Percentiles rank a stretch among this genome's conserved stretches.
phyloP scores from a whole-genome alignment of 2,888 invertebrate species.

The Saturnia japonica region DNA sequence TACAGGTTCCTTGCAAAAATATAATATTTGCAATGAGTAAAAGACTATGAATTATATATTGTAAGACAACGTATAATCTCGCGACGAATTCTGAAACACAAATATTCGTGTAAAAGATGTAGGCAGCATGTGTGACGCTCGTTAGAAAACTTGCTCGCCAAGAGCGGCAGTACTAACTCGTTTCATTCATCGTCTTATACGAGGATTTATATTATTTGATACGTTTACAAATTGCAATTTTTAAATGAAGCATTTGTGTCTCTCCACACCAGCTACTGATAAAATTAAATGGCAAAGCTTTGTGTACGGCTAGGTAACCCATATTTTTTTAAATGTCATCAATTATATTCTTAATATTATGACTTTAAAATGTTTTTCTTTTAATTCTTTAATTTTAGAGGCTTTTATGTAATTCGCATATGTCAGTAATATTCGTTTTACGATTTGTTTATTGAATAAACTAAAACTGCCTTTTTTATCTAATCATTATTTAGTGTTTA shows the following conservation, averaged over 20 bases:
- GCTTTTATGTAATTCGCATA: too few species aligned
- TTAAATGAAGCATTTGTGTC: neutral
- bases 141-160: constrained; percentile 66
- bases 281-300: too few species aligned
- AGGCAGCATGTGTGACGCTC: constrained; percentile 60
- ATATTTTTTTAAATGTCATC: too few species aligned
- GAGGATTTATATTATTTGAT: constrained; percentile 12
- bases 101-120: constrained; percentile 52
- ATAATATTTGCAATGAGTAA: neutral
- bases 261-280: neutral
- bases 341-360: too few species aligned
- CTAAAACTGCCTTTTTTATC: too few species aligned
- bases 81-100: constrained; percentile 24
- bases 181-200: constrained; percentile 61
- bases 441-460: neutral
- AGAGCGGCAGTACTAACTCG: constrained; percentile 59
- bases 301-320: too few species aligned
- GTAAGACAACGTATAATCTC: neutral
- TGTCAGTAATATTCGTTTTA: too few species aligned
- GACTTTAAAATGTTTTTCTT: too few species aligned
- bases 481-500: too few species aligned
- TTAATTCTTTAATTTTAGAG: too few species aligned
- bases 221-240: constrained; percentile 7
- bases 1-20: too few species aligned
- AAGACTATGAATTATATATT: neutral